Conservation (phyloP, 2,888 invertebrate species). For the Fragum fragum region DNA sequence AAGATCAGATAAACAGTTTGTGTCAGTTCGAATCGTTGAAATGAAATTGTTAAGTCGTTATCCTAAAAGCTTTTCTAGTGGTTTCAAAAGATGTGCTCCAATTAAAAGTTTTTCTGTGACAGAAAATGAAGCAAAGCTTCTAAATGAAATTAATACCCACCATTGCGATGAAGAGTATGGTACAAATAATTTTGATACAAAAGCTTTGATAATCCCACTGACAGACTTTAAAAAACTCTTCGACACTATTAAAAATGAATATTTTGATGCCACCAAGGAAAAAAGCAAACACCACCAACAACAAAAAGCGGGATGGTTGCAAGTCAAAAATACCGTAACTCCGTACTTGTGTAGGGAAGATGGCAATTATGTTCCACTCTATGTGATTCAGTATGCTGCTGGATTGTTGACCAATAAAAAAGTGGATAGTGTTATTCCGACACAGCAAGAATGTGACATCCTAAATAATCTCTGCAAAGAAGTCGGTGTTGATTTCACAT, state of each 20-base stretch:
- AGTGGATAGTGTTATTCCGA: conserved; percentile 75
- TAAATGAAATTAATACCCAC: conserved; percentile 96
- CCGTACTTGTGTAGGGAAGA: conserved; percentile 94
- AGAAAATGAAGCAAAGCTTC: conserved; percentile 94
- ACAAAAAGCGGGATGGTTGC: conserved; percentile 80
- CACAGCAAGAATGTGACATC: conserved; percentile 78
- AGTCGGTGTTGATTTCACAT: conserved; percentile 82
- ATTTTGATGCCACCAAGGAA: conserved; percentile 74
- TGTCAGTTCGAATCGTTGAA: conserved; percentile 97
- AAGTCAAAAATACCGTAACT: conserved; percentile 94
- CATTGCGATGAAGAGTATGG: conserved; percentile 97
- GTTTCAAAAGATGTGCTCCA: conserved; percentile 95
- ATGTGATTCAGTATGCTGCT: conserved; percentile 84
- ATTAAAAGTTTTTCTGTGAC: conserved; percentile 97
- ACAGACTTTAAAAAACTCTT: conserved; percentile 96
- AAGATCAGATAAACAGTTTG: conserved; percentile 93
- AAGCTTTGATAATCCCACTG: conserved; percentile 95
- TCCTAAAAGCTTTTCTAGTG: conserved; percentile 89
- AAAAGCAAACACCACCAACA: conserved; percentile 20
- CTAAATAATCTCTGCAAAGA: conserved; percentile 82
- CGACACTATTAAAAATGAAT: conserved; percentile 90
- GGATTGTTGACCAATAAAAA: conserved; percentile 75
- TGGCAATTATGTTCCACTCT: conserved; percentile 94
- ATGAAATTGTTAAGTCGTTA: conserved; percentile 90
- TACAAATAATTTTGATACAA: conserved; percentile 94